Conservation (phyloP, 2,888 invertebrate species). For the Tricholauxania praeusta region DNA sequence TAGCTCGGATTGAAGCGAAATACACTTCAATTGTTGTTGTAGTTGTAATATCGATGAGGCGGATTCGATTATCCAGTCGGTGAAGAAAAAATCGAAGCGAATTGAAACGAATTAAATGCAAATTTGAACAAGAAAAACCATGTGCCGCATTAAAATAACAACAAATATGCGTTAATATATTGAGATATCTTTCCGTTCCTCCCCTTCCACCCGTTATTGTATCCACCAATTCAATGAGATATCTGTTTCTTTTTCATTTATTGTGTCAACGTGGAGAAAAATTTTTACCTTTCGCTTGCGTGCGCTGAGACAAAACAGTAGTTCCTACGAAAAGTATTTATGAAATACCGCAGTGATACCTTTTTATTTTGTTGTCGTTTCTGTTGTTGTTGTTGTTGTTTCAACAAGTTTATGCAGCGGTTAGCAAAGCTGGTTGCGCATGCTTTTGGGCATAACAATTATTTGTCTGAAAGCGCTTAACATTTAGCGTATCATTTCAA, state of each 20-base stretch:
- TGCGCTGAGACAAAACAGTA: neutral
- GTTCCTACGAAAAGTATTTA: too few relatives aligned
- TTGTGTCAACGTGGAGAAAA: constrained; percentile 27
- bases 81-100: constrained; percentile 41
- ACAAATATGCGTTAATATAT: constrained; percentile 13
- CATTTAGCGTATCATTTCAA: too few relatives aligned
- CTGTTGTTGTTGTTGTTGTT: too few relatives aligned
- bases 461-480: too few relatives aligned
- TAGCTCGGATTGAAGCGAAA: constrained; percentile 37
- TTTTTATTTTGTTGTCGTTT: too few relatives aligned
- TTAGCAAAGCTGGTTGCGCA: too few relatives aligned
- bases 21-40: constrained; percentile 39
- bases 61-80: constrained; percentile 28
- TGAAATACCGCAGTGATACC: too few relatives aligned
- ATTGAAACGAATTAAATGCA: constrained; percentile 50
- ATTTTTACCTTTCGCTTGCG: constrained; percentile 25
- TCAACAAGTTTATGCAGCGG: too few relatives aligned
- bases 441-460: too few relatives aligned
- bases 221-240: too few relatives aligned
- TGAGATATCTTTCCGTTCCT: neutral
- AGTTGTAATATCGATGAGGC: constrained; percentile 31
- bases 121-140: constrained; percentile 47
- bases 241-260: neutral
- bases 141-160: constrained; percentile 26
- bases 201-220: too few relatives aligned